phyloP scores from a whole-genome alignment of 2,888 invertebrate species.

The Octonoba sinensis region DNA sequence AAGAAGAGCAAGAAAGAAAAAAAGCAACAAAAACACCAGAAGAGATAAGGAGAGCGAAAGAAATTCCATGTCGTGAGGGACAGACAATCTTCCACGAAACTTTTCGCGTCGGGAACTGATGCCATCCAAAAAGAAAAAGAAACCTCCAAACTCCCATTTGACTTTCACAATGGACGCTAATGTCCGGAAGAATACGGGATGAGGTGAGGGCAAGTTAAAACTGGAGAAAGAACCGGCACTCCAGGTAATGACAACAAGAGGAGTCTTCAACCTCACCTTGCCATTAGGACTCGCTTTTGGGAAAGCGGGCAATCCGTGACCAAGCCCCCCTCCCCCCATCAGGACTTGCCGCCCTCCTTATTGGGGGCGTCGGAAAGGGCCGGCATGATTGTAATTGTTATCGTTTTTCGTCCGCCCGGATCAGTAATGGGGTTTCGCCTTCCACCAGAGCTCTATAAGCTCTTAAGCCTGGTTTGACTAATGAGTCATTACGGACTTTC shows the following conservation, averaged over 20 bases:
- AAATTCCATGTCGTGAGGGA: slow-evolving; percentile 54
- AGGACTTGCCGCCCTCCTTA: slow-evolving; percentile 7
- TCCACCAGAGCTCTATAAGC: slow-evolving; percentile 53
- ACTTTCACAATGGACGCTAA: slow-evolving; percentile 64
- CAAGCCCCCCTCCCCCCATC: slow-evolving; percentile 21
- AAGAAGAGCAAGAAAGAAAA: slow-evolving; percentile 51
- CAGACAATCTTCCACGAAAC: slow-evolving; percentile 43
- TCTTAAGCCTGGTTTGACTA: slow-evolving; percentile 64
- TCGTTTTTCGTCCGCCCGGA: slow-evolving; percentile 60
- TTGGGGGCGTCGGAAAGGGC: slow-evolving; percentile 9
- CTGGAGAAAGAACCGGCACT: slow-evolving; percentile 37
- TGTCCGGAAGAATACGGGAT: slow-evolving; percentile 61
- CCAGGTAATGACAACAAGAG: slow-evolving; percentile 51
- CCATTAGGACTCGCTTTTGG: slow-evolving; percentile 34
- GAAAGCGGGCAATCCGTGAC: slow-evolving; percentile 30
- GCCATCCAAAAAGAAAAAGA: slow-evolving; percentile 24
- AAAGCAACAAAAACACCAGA: slow-evolving; percentile 12
- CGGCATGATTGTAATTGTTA: slow-evolving; percentile 52
- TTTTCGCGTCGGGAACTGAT: slow-evolving; percentile 50
- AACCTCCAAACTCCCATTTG: slow-evolving; percentile 60
- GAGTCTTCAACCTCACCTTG: slow-evolving; percentile 53
- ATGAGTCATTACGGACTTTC: slow-evolving; percentile 60
- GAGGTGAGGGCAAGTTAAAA: slow-evolving; percentile 43
- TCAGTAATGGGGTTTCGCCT: slow-evolving; percentile 57
- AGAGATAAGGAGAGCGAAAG: slow-evolving; percentile 21